phyloP scores from a whole-genome alignment of 2,888 invertebrate species.

The Mechanitis messenoides region DNA sequence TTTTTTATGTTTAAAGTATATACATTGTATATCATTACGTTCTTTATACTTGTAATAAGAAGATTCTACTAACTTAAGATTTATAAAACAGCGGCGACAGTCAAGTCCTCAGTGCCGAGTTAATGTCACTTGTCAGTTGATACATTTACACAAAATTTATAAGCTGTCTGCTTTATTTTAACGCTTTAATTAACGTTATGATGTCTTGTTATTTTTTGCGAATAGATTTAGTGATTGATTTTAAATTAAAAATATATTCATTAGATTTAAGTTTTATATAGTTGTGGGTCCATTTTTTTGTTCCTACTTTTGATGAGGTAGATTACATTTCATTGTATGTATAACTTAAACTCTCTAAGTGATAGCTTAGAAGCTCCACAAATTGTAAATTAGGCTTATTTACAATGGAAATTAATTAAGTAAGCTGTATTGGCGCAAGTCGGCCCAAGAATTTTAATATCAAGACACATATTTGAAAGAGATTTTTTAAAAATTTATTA shows the following conservation, averaged over 20 bases:
- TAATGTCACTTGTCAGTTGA: not conserved
- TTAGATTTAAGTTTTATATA: not conserved
- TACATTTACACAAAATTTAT: not conserved
- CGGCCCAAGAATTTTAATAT: slow-evolving; percentile 18
- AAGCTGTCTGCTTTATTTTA: not conserved
- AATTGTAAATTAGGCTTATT: slow-evolving; percentile 20
- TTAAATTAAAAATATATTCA: not conserved
- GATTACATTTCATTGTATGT: slow-evolving; percentile 3
- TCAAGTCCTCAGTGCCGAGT: not conserved
- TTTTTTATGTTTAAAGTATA: too few relatives aligned
- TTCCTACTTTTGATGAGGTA: not conserved
- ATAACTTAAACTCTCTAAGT: slow-evolving; percentile 20
- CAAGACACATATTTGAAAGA: slow-evolving; percentile 1
- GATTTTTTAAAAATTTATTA: slow-evolving; percentile 1
- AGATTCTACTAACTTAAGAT: too few relatives aligned
- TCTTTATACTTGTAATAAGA: too few relatives aligned
- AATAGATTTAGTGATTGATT: not conserved
- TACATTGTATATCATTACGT: too few relatives aligned
- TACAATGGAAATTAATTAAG: slow-evolving; percentile 24
- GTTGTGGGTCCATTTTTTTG: too few relatives aligned
- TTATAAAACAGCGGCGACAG: not conserved
- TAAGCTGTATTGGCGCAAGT: slow-evolving; percentile 14
- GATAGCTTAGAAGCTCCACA: slow-evolving; percentile 13
- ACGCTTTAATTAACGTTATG: not conserved
- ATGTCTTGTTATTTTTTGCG: not conserved